Evolutionary conservation across 2,888 invertebrate genomes (phyloP).

Genomic region (Megastigmus dorsalis): DNA sequence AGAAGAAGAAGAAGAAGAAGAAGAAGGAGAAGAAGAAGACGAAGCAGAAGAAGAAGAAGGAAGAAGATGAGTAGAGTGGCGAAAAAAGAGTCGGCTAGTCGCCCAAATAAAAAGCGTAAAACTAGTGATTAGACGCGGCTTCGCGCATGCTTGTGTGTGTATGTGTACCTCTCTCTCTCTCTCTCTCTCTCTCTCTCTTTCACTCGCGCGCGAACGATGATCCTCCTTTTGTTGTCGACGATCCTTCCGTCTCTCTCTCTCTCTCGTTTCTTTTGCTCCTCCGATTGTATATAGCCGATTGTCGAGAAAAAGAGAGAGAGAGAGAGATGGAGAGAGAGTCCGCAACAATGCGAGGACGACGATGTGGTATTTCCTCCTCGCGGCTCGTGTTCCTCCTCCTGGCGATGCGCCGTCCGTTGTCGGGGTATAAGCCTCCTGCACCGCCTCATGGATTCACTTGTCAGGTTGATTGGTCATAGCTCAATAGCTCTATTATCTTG

Average conservation of each 20-base stretch:
- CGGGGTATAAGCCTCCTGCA: too few relatives aligned
- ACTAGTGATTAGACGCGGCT: conserved; percentile 72
- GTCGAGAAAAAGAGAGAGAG: too few relatives aligned
- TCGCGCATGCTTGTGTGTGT: conserved; percentile 55
- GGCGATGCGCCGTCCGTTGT: too few relatives aligned
- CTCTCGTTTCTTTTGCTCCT: conserved; percentile 40
- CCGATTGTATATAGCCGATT: conserved; percentile 29
- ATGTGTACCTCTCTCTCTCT: too few relatives aligned
- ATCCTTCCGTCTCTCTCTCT: conserved; percentile 50
- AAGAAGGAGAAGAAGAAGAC: conserved; percentile 58
- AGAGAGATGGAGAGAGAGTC: too few relatives aligned
- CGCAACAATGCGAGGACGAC: conserved; percentile 37
- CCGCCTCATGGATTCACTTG: conserved; percentile 50
- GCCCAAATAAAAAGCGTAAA: conserved; percentile 72
- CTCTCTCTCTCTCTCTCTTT: too few relatives aligned
- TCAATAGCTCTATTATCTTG: conserved; percentile 48
- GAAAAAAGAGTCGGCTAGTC: conserved; percentile 62
- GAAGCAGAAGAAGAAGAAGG: conserved; percentile 42
- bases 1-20: conserved; percentile 44
- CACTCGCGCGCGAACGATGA: conserved; percentile 23
- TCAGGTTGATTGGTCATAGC: conserved; percentile 51
- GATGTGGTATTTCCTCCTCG: conserved; percentile 36
- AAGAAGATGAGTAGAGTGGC: conserved; percentile 50
- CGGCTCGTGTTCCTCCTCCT: conserved; percentile 12
- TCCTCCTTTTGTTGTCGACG: conserved; percentile 41